Conservation (phyloP, 2,888 invertebrate species). For the Galeruca laticollis region DNA sequence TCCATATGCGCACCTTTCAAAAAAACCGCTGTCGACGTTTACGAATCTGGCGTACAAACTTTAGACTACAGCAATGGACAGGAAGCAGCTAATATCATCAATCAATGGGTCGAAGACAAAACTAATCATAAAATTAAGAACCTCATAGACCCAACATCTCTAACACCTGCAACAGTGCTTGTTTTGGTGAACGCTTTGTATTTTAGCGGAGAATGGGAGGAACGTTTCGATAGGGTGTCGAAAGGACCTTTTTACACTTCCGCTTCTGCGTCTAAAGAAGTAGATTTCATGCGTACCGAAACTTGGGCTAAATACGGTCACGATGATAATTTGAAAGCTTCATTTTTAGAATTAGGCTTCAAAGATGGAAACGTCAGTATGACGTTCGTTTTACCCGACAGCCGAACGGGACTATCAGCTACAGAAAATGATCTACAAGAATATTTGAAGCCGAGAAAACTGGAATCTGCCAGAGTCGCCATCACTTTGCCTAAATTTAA, state of each 20-base stretch:
- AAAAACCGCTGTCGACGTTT: slow-evolving; percentile 71
- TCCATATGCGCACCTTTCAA: slow-evolving; percentile 70
- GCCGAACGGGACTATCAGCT: slow-evolving; percentile 46
- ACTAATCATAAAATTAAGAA: slow-evolving; percentile 61
- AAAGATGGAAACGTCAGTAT: slow-evolving; percentile 48
- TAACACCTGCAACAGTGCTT: slow-evolving; percentile 53
- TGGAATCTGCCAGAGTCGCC: slow-evolving; percentile 31
- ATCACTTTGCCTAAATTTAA: slow-evolving; percentile 51
- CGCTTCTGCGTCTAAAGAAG: slow-evolving; percentile 47
- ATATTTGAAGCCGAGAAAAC: slow-evolving; percentile 31
- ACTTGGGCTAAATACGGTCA: slow-evolving; percentile 51
- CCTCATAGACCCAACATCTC: slow-evolving; percentile 51
- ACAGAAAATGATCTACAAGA: slow-evolving; percentile 41
- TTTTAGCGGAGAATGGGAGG: slow-evolving; percentile 59
- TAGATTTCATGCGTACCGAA: slow-evolving; percentile 58
- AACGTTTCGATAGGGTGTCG: slow-evolving; percentile 50
- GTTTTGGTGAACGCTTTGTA: slow-evolving; percentile 62
- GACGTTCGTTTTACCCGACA: slow-evolving; percentile 52
- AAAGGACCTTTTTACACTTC: slow-evolving; percentile 53
- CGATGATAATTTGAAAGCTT: slow-evolving; percentile 49
- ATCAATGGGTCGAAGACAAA: slow-evolving; percentile 61
- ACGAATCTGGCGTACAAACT: slow-evolving; percentile 67
- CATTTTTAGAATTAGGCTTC: slow-evolving; percentile 56
- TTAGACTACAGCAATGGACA: slow-evolving; percentile 15
- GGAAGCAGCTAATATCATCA: slow-evolving; percentile 55